Evolutionary conservation across 1,140 invertebrate species (phyloP).

Genomic region (Zaprionus capensis): DNA sequence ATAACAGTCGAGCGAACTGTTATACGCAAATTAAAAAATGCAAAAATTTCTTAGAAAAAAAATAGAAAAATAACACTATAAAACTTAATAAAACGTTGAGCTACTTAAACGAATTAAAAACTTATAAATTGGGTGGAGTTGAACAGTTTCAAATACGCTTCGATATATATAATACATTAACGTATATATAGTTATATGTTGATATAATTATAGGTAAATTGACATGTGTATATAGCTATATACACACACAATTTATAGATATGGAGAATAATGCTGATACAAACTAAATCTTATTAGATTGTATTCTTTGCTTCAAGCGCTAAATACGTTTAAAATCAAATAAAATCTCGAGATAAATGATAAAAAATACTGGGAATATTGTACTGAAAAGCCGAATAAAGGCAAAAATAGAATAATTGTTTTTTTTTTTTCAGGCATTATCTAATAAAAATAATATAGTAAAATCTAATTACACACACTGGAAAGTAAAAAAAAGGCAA

Average conservation of each 20-base stretch:
- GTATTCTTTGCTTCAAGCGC: conserved; percentile 1
- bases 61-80: conserved; percentile 24
- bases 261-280: conserved; percentile 48
- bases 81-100: conserved; percentile 60
- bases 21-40: conserved; percentile 27
- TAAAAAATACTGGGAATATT: conserved; percentile 23
- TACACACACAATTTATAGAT: conserved; percentile 24
- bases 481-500: conserved; percentile 9
- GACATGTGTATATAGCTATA: conserved; percentile 16
- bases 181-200: conserved; percentile 10
- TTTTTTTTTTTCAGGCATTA: background rate
- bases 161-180: conserved; percentile 20
- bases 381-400: conserved; percentile 46
- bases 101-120: conserved; percentile 73
- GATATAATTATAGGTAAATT: conserved; percentile 24
- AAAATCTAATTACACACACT: conserved; percentile 23
- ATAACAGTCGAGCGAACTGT: conserved; percentile 27
- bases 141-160: conserved; percentile 57
- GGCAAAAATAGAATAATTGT: conserved; percentile 37
- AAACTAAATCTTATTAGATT: conserved; percentile 52
- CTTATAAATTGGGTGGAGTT: conserved; percentile 82
- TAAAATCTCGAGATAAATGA: conserved; percentile 20
- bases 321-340: conserved; percentile 14
- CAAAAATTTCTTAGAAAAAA: conserved; percentile 10
- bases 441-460: conserved; percentile 5